Evolutionary conservation across 2,888 invertebrate species (phyloP).

Genomic region (Dilophus febrilis): DNA sequence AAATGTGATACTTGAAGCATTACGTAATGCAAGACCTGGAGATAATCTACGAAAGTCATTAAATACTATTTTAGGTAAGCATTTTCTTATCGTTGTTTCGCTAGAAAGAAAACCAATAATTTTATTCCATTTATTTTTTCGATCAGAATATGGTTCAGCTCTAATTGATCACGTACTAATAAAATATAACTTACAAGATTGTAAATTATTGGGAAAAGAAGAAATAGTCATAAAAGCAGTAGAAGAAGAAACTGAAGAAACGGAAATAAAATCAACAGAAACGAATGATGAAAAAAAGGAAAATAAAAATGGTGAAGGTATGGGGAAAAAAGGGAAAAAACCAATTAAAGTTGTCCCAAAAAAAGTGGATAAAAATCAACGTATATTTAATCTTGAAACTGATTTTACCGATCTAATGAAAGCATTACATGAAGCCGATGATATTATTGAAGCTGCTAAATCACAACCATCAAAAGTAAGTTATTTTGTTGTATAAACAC

Average conservation of each 20-base stretch:
- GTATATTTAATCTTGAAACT: slow-evolving; percentile 37
- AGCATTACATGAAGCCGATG: slow-evolving; percentile 53
- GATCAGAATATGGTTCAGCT: slow-evolving; percentile 72
- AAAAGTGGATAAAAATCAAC: slow-evolving; percentile 10
- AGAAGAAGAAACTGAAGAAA: slow-evolving; percentile 1
- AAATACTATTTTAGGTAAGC: slow-evolving; percentile 56
- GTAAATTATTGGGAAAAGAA: slow-evolving; percentile 26
- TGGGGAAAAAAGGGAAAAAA: not conserved
- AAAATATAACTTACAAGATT: slow-evolving; percentile 45
- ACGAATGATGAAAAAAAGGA: slow-evolving; percentile 10
- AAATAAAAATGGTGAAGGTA: slow-evolving; percentile 8
- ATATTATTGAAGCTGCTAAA: slow-evolving; percentile 40
- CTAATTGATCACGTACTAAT: slow-evolving; percentile 81
- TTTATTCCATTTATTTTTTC: slow-evolving; percentile 4
- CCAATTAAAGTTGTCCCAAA: slow-evolving; percentile 4
- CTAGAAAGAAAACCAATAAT: no score
- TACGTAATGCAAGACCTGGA: slow-evolving; percentile 47
- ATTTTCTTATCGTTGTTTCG: slow-evolving; percentile 1
- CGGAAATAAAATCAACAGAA: not conserved
- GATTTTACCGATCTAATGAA: slow-evolving; percentile 43
- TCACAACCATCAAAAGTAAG: slow-evolving; percentile 38
- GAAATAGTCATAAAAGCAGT: no score
- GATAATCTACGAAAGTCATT: slow-evolving; percentile 67
- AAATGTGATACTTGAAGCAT: slow-evolving; percentile 38
- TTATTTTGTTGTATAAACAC: no score